Percentiles rank a stretch among this genome's conserved stretches.
Conservation (phyloP, 1,140 invertebrate species). For the Aphaenogaster ashmeadi region DNA sequence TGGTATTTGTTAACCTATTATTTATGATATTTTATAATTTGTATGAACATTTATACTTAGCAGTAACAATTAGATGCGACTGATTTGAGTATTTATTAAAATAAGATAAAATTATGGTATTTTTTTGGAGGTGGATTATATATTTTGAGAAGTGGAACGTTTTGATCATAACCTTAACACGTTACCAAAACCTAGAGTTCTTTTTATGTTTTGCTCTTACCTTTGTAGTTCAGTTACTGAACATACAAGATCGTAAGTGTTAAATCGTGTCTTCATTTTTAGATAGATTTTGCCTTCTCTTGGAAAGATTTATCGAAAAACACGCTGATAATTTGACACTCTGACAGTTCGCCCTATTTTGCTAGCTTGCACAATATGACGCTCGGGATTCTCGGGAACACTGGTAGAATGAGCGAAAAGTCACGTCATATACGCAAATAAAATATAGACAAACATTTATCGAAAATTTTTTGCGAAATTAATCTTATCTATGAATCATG, state of each 20-base stretch:
- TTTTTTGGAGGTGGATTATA: neutral
- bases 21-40: neutral
- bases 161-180: slow-evolving; percentile 23
- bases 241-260: slow-evolving; percentile 96
- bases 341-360: neutral
- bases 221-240: slow-evolving; percentile 94
- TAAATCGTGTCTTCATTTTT: slow-evolving; percentile 96
- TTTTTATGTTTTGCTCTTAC: slow-evolving; percentile 86
- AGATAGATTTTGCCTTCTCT: neutral
- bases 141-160: neutral
- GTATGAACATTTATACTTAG: slow-evolving; percentile 25
- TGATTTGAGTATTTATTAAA: slow-evolving; percentile 34
- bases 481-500: neutral
- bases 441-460: slow-evolving; percentile 11
- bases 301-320: slow-evolving; percentile 4
- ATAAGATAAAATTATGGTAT: slow-evolving; percentile 30
- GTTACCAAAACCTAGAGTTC: neutral
- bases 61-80: neutral
- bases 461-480: neutral
- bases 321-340: neutral
- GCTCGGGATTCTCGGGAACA: neutral
- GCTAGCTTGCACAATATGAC: slow-evolving; percentile 22
- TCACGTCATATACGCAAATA: neutral
- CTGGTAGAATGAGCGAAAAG: neutral
- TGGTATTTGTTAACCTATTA: neutral